Evolutionary conservation across 1,140 invertebrate genomes (phyloP).

Genomic region (Drosophila carrolli): DNA sequence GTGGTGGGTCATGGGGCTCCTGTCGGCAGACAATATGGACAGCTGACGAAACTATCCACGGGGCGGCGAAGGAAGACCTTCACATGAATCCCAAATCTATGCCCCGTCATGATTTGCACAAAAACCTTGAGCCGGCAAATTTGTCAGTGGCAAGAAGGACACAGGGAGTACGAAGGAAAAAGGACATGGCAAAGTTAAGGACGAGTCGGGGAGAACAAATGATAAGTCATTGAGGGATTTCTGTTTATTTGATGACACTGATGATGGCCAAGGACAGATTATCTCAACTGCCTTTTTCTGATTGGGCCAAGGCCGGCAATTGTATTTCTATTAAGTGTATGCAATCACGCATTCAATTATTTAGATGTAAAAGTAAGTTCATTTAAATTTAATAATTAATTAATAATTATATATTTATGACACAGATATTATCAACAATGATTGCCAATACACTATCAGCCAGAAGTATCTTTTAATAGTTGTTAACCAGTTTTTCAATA

Average conservation of each 20-base stretch:
- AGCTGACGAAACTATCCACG: slow-evolving; percentile 79
- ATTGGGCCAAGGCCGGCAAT: slow-evolving; percentile 5
- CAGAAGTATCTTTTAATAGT: no score
- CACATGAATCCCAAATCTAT: slow-evolving; percentile 80
- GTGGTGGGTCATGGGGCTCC: slow-evolving; percentile 20
- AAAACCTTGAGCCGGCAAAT: slow-evolving; percentile 75
- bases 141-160: slow-evolving; percentile 54
- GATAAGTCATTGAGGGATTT: slow-evolving; percentile 80
- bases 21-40: slow-evolving; percentile 52
- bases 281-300: slow-evolving; percentile 30
- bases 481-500: no score
- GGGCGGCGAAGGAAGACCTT: slow-evolving; percentile 55
- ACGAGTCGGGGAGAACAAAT: slow-evolving; percentile 50
- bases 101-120: slow-evolving; percentile 80
- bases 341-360: no score
- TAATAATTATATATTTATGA: no score
- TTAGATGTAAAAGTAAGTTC: no score
- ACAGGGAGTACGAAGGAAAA: not conserved
- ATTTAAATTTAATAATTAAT: no score
- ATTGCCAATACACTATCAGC: no score
- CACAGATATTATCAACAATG: no score
- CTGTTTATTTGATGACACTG: slow-evolving; percentile 82
- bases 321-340: no score
- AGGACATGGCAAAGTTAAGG: slow-evolving; percentile 7
- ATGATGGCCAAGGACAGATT: slow-evolving; percentile 69